phyloP scores from a whole-genome alignment of 2,797 vertebrate species.

The Microcaecilia unicolor region DNA sequence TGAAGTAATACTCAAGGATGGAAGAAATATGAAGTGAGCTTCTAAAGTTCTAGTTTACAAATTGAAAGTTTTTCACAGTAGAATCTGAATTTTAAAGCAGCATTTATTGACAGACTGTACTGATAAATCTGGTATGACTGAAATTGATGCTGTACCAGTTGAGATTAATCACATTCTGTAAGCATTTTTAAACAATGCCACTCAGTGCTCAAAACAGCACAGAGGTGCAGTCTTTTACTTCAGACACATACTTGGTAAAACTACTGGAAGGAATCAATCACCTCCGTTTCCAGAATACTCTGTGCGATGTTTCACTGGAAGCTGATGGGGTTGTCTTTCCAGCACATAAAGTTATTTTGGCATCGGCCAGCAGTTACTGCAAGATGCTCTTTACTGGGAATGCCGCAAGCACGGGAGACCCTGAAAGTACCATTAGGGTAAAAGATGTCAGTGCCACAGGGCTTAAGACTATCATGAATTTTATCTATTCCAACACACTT shows the following conservation, averaged over 20 bases:
- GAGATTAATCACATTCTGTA: too few species aligned
- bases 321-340: slow-evolving; percentile 32
- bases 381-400: slow-evolving; percentile 21
- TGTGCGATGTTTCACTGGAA: slow-evolving; percentile 35
- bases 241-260: slow-evolving; percentile 14
- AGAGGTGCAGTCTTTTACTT: not conserved
- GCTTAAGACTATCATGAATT: slow-evolving; percentile 30
- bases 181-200: not conserved
- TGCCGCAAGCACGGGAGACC: not conserved
- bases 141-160: too few species aligned
- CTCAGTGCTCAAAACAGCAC: not conserved
- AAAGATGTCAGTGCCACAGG: slow-evolving; percentile 12
- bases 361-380: slow-evolving; percentile 40
- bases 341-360: slow-evolving; percentile 37
- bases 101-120: too few species aligned
- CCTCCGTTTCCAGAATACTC: not conserved
- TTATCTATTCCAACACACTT: slow-evolving; percentile 39
- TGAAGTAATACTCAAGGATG: too few species aligned
- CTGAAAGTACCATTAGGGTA: not conserved
- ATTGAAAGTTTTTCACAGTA: too few species aligned
- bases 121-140: too few species aligned
- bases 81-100: too few species aligned
- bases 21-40: too few species aligned
- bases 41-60: too few species aligned
- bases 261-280: slow-evolving; percentile 22